Base-by-base conservation (phyloP, 2,113 vertebrate species). In the Maccullochella peelii region DNA sequence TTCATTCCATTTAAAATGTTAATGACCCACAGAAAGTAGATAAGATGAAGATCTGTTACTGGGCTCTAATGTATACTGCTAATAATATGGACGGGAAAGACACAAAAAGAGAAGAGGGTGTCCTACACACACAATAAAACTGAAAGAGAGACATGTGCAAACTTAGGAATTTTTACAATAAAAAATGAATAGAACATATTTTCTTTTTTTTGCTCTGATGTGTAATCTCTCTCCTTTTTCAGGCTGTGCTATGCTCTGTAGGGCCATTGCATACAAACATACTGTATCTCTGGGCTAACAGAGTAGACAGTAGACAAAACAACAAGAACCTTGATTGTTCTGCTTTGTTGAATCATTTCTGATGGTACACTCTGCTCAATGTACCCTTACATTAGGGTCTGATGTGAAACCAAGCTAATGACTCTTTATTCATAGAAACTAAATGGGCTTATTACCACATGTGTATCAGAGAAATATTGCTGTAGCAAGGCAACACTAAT, bases 321-420 rank as follows among this genome's bases (percentile, higher is more conserved):
- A 86, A 77, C 72, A 82, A 82, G 23, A 86, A 66, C 38, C 33
- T n/a, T 58, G 67, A 80, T 68, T 77, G 8, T 80, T 42, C 4
- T 73, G 73, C 23, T 74, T 67, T 49, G 65, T 58, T 88, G 80
- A 69, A 71, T 83, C 61, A 78, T 77, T 80, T 83, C n/a, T 71
- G 8, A 58, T 44, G 50, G 54, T 55, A 52, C 38, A 27, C 6
- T 18, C 23, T 30, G 52, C 30, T 83, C 54, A 57, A 8, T 68
- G 15, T 30, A 57, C 14, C 7, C 25, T 80, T 42, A 49, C 20
- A 58, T 67, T 42, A 0, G 30, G 2, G 21, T 59, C 27, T 62
- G 44, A 80, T 52, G 44, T 23, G 18, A 57, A 77, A 84, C 27
- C n/a, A 27, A 30, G 44, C 27, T 23, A n/a, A 73, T 23, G 23